Conservation (phyloP, 2,888 invertebrate genomes). For the Stegana nigrithorax region DNA sequence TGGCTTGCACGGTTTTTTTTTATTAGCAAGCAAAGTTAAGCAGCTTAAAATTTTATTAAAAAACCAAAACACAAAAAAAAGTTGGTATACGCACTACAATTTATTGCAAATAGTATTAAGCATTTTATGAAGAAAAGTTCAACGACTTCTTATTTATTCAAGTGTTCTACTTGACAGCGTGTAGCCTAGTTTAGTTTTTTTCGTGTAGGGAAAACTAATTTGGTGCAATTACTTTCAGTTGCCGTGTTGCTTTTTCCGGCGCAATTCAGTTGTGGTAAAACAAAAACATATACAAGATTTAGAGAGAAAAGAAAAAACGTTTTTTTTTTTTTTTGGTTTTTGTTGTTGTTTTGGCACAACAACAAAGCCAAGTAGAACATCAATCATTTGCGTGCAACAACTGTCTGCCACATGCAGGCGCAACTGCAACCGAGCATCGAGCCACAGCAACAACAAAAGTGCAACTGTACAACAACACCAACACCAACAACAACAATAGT, state of each 20-base stretch:
- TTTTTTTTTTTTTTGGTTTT: conserved; percentile 34
- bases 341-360: conserved; percentile 12
- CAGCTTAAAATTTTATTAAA: too few species aligned
- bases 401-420: background rate
- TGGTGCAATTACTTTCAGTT: background rate
- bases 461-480: conserved; percentile 18
- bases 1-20: too few species aligned
- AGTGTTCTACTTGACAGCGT: too few species aligned
- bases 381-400: conserved; percentile 46
- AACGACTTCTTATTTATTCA: too few species aligned
- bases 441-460: background rate
- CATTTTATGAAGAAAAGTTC: too few species aligned
- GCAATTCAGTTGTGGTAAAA: background rate
- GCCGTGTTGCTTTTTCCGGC: background rate
- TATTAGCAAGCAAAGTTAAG: too few species aligned
- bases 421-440: background rate
- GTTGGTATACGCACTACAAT: too few species aligned
- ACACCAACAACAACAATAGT: background rate
- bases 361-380: conserved; percentile 43
- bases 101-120: too few species aligned
- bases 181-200: background rate
- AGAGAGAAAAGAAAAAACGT: conserved; percentile 10
- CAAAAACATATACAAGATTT: background rate
- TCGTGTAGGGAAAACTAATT: conserved; percentile 9
- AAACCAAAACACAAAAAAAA: too few species aligned